Conservation (phyloP, 2,113 vertebrate genomes). For the Pteruthius melanotis region DNA sequence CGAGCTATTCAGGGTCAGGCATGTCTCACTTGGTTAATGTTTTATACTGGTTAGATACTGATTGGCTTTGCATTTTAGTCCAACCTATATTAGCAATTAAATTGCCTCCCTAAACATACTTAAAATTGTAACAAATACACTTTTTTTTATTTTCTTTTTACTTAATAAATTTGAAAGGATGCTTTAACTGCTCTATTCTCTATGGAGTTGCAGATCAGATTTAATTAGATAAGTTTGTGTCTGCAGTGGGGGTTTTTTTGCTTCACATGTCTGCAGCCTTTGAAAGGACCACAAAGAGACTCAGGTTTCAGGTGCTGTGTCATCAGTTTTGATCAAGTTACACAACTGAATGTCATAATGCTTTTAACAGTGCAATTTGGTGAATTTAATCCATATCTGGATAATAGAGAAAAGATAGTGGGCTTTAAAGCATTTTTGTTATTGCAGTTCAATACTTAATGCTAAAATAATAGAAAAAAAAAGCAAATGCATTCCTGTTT, state of each 20-base stretch:
- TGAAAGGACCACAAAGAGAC: constrained; percentile 20
- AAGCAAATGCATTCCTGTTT: not conserved
- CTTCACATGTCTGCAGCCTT: not conserved
- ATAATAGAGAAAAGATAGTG: not conserved
- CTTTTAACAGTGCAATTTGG: constrained; percentile 38
- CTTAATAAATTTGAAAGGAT: not conserved
- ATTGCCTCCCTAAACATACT: not conserved
- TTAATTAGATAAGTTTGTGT: constrained; percentile 48
- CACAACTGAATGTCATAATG: constrained; percentile 23
- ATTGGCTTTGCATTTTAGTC: not conserved
- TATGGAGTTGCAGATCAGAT: constrained; percentile 1
- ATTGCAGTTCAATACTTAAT: not conserved
- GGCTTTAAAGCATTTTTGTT: not conserved
- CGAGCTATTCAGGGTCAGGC: not conserved
- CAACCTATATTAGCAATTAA: not conserved
- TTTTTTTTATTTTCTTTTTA: not conserved
- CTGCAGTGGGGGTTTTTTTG: not conserved
- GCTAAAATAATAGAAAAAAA: not conserved
- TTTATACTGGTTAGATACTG: not conserved
- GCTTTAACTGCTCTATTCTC: constrained; percentile 12
- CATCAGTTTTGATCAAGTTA: constrained; percentile 48
- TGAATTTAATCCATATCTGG: constrained; percentile 6
- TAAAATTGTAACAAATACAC: not conserved
- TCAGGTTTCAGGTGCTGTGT: constrained; percentile 40
- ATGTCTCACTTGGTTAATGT: not conserved